phyloP scores from a whole-genome alignment of 2,888 invertebrate genomes.

The Scaptomyza flava region DNA sequence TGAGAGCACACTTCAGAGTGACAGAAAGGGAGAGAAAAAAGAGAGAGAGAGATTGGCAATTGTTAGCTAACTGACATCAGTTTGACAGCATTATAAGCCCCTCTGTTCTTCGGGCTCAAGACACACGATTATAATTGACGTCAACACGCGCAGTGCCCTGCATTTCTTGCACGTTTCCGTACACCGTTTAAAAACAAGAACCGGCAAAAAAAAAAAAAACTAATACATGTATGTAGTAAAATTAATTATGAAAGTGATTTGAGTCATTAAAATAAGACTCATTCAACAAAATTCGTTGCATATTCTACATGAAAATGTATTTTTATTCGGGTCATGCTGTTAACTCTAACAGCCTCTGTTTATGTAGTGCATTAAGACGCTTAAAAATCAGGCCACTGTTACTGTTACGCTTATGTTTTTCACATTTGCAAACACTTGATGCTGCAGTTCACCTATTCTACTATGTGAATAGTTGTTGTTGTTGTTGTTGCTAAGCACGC shows the following conservation, averaged over 20 bases:
- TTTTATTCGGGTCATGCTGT: conserved; percentile 5
- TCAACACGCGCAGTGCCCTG: conserved; percentile 1
- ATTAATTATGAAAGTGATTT: neutral
- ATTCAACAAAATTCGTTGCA: neutral
- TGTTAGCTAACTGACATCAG: neutral
- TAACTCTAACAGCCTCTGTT: conserved; percentile 4
- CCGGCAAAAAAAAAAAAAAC: neutral
- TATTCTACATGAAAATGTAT: too few species aligned
- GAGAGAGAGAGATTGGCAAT: neutral
- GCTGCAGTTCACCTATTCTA: conserved; percentile 36
- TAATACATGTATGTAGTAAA: neutral
- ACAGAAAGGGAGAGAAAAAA: neutral
- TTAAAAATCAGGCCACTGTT: conserved; percentile 24
- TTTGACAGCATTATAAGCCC: neutral
- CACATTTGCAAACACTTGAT: conserved; percentile 16
- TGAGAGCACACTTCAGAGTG: neutral
- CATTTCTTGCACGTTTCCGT: neutral
- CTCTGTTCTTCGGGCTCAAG: neutral
- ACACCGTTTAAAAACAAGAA: neutral
- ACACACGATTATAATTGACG: neutral
- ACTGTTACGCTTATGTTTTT: conserved; percentile 3
- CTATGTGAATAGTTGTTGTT: conserved; percentile 9
- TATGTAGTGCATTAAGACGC: neutral
- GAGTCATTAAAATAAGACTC: neutral
- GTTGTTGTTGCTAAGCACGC: conserved; percentile 37